A percentile compares a stretch with the other conserved stretches of the same genome.
phyloP scores from a whole-genome alignment of 2,113 vertebrate species.

The Nothobranchius kuhntae region DNA sequence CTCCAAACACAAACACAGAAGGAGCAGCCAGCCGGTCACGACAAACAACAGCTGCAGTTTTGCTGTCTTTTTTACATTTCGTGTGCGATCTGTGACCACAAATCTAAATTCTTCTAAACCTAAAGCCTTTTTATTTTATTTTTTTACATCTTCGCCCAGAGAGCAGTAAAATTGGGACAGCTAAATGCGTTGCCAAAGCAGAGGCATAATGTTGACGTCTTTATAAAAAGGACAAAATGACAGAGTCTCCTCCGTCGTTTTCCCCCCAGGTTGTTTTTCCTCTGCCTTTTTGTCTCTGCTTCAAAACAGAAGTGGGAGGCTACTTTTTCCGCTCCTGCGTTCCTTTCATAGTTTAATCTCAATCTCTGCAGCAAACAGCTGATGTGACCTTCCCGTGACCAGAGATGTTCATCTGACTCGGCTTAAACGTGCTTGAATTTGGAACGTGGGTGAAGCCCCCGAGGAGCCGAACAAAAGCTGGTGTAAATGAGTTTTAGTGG shows the following conservation, averaged over 20 bases:
- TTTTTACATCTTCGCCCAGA: neutral
- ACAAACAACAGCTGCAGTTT: neutral
- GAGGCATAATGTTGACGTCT: neutral
- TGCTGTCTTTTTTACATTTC: neutral
- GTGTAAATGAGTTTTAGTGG: conserved; percentile 48
- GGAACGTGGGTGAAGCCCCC: conserved; percentile 32
- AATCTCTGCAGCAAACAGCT: conserved; percentile 33
- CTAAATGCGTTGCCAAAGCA: conserved; percentile 2
- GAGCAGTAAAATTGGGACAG: neutral
- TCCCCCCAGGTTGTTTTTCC: conserved; percentile 18
- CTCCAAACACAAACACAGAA: neutral
- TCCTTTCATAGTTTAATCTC: conserved; percentile 17
- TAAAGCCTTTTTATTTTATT: neutral
- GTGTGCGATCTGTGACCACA: too few relatives aligned
- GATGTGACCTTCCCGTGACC: conserved; percentile 36
- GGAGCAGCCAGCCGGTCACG: neutral
- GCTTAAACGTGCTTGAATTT: conserved; percentile 55
- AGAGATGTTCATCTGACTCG: conserved; percentile 29
- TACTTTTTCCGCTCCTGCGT: conserved; percentile 7
- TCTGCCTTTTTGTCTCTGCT: conserved; percentile 27
- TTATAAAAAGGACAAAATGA: conserved; percentile 14
- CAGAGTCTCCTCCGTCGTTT: neutral
- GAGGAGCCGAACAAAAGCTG: conserved; percentile 33
- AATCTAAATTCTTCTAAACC: neutral
- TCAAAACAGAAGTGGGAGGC: conserved; percentile 6